A percentile compares a stretch with the other conserved stretches of the same genome.
Evolutionary conservation across 1,140 invertebrate species (phyloP).

Genomic region (Pogonognathellus flavescens): DNA sequence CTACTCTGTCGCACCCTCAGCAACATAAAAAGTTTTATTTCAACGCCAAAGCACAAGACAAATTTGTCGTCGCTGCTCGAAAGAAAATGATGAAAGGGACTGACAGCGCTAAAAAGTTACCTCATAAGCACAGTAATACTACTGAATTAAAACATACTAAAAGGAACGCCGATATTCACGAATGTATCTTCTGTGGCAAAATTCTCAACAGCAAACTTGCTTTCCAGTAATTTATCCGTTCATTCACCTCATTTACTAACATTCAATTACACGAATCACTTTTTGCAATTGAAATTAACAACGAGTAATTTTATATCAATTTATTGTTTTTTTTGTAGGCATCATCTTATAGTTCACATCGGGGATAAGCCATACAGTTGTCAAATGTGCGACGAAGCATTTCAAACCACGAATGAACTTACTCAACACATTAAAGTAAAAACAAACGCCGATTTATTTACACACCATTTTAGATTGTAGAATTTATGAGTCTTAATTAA

Average conservation of each 20-base stretch:
- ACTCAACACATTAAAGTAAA: background rate
- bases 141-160: background rate
- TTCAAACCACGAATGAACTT: slow-evolving; percentile 5
- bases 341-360: background rate
- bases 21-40: background rate
- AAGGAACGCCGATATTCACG: background rate
- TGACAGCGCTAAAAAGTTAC: background rate
- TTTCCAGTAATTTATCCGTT: background rate
- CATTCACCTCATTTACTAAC: background rate
- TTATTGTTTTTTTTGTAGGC: background rate
- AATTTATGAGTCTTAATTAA: background rate
- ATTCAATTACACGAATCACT: background rate
- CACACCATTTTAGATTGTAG: too few relatives aligned
- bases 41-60: background rate
- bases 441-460: too few relatives aligned
- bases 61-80: background rate
- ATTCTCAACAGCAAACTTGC: background rate
- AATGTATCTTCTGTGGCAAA: slow-evolving; percentile 4
- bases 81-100: background rate
- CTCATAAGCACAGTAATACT: background rate
- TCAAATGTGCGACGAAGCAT: background rate
- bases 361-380: slow-evolving; percentile 1
- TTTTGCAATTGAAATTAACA: background rate
- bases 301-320: background rate
- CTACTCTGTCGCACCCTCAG: background rate